Conservation (phyloP, 1,140 invertebrate genomes). For the Phocides pigmalion region DNA sequence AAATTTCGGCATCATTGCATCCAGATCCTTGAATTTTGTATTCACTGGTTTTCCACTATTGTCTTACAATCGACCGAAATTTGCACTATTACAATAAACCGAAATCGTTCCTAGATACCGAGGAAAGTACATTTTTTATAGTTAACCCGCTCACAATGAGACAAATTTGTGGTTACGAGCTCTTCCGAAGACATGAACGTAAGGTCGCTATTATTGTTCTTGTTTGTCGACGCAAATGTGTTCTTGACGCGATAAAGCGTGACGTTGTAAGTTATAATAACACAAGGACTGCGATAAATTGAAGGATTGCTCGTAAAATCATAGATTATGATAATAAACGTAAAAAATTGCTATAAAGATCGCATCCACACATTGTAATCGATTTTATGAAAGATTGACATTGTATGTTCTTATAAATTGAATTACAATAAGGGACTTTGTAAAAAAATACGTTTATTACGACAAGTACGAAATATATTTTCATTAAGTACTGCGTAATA, state of each 20-base stretch:
- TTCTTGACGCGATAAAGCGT: conserved; percentile 31
- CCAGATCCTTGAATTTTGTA: no score
- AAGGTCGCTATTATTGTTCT: conserved; percentile 31
- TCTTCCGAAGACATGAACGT: conserved; percentile 17
- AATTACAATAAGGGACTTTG: no score
- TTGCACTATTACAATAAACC: no score
- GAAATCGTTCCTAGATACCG: neutral
- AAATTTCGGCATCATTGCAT: no score
- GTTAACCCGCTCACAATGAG: neutral
- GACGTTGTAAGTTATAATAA: conserved; percentile 29
- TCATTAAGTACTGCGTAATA: no score
- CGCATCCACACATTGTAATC: neutral
- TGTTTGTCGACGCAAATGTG: conserved; percentile 32
- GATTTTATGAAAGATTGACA: neutral
- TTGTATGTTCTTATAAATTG: no score
- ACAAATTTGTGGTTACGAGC: conserved; percentile 15
- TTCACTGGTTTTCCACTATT: no score
- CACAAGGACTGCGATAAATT: conserved; percentile 21
- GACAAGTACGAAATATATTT: no score
- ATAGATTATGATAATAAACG: conserved; percentile 17
- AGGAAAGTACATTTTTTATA: neutral
- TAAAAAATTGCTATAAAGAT: conserved; percentile 11
- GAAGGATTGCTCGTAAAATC: conserved; percentile 25
- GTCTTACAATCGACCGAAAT: no score
- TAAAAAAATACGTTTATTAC: no score